A percentile compares a stretch with the other conserved stretches of the same genome.
These are phyloP conservation scores for Dinomys branickii DNA, from an alignment of 2,113 vertebrate genomes.

Conservation along the genomic window DNA sequence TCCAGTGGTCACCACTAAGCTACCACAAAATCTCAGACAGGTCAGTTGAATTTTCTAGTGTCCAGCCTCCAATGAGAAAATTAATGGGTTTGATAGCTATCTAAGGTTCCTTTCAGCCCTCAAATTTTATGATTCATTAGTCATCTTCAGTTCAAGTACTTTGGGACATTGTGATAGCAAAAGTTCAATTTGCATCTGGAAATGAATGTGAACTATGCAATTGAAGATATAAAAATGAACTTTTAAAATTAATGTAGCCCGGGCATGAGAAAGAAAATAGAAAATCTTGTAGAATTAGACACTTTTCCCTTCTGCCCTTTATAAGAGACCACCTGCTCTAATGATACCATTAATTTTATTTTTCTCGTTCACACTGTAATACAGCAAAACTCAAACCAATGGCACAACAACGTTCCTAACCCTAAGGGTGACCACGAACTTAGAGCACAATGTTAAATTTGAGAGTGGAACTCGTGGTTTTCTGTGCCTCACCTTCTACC, in stretches of 20 bases:
- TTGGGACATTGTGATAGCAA: neutral
- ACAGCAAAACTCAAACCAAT: neutral
- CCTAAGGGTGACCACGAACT: neutral
- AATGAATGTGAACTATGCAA: neutral
- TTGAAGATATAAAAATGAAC: conserved; percentile 11
- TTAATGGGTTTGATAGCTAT: neutral
- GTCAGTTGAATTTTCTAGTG: neutral
- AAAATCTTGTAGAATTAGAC: neutral
- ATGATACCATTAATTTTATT: neutral
- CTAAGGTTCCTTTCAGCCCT: neutral
- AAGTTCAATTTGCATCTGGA: conserved; percentile 29
- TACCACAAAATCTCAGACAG: neutral
- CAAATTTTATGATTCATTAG: neutral
- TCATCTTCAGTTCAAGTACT: conserved; percentile 18
- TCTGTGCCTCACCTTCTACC: conserved; percentile 92
- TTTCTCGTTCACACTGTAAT: neutral
- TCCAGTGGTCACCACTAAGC: neutral
- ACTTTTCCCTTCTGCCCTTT: neutral
- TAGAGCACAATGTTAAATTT: neutral
- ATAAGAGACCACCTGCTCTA: neutral
- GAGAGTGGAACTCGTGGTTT: neutral
- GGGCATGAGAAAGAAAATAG: neutral
- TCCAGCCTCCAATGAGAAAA: neutral
- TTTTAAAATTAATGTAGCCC: neutral
- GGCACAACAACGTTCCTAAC: neutral